These are phyloP conservation scores for Calidris pugnax DNA, from an alignment of 2,113 vertebrate species.

Conservation along the genomic window DNA sequence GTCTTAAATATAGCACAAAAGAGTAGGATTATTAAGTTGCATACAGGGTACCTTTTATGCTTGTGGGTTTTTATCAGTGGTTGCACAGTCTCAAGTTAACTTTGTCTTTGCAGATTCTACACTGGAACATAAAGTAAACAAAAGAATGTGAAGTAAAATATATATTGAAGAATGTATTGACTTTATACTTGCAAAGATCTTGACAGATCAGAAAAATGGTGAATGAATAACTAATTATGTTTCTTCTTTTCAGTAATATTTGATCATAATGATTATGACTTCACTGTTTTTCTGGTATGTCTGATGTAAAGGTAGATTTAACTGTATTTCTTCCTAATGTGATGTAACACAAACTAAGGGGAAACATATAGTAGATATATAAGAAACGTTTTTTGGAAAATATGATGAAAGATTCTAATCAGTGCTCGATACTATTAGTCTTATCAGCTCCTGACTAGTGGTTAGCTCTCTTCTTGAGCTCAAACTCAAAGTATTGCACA, in stretches of 20 bases:
- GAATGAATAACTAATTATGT: neutral
- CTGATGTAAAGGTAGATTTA: neutral
- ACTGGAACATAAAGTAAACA: neutral
- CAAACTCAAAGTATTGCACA: neutral
- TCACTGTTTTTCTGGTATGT: neutral
- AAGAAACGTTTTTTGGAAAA: neutral
- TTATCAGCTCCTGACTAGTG: neutral
- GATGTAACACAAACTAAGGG: neutral
- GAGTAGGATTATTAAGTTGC: neutral
- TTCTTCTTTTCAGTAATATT: neutral
- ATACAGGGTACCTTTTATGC: neutral
- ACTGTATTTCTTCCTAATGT: neutral
- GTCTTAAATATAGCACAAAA: neutral
- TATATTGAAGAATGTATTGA: neutral
- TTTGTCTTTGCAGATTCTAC: neutral
- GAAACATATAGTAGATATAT: neutral
- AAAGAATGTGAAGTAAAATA: neutral
- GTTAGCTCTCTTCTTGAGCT: neutral
- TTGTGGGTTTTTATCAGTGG: neutral
- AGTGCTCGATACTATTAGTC: neutral
- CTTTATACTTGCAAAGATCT: neutral
- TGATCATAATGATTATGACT: neutral
- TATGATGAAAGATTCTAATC: neutral
- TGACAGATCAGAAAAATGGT: neutral
- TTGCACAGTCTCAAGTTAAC: neutral